Evolutionary conservation across 2,888 invertebrate species (phyloP), one percentile per base, ranked within the genome.

Genomic region (Macaria liturata): DNA sequence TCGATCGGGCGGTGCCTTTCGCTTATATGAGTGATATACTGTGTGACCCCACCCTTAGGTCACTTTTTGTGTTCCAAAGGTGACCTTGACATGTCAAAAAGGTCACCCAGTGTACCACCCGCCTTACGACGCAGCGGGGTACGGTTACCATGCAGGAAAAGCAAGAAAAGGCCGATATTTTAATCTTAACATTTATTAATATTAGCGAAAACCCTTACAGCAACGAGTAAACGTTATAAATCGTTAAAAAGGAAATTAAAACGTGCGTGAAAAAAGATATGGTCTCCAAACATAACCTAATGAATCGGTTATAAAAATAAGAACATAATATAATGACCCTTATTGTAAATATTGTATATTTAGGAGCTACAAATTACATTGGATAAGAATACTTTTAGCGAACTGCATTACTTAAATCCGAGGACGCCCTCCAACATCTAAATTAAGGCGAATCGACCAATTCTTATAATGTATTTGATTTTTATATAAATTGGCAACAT

Each of bases 111-210:
- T 37, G 5, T 37, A 37, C 34, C 34, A 37, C 4, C 5, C 34
- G 5, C 34, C 34, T 37, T 37, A 37, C 30, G 20, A 20, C 44
- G 44, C 45, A 30, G 45, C 30, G 45, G 75, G 20, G 76, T 69
- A 68, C 64, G 82, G 81, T 83, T 73, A 76, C 66, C 88, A 89
- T 88, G 86, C 86, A 85, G 88, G 88, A 82, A 75, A 84, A 86
- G 86, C 87, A 88, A 89, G 87, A 88, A 89, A 91, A 84, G 82
- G 80, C 87, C 82, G 81, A 82, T 83, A 81, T 75, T 84, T 84
- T 37, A 37, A 81, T 89, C 80, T 83, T 82, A 88, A 79, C 81
- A 71, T 90, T 91, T 90, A 91, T 90, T 89, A 75, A 80, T 79
- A 81, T 84, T 86, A 86, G 81, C 84, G 79, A 42, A 77, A 85